Base-by-base conservation (phyloP, 2,797 vertebrate genomes). In the Agapornis canus region DNA sequence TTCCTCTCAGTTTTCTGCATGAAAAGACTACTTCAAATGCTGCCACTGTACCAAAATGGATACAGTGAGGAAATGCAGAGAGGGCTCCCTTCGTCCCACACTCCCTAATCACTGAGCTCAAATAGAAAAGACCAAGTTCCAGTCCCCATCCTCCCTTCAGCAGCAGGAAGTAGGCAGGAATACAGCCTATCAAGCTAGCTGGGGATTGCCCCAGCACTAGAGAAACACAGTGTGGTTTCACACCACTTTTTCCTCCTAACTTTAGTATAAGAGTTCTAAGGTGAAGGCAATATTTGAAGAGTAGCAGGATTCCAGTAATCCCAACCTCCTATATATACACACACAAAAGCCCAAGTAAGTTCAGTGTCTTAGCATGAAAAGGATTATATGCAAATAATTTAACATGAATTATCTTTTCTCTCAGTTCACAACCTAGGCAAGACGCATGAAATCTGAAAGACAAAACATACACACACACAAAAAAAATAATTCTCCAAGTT, bases 21-120 rank as follows among this genome's bases (percentile, higher is more conserved):
- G 75, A 94, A 85, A 49, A 61, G 64, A 88, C 85, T 88, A 86
- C 92, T 96, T 95, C 88, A 92, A 90, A 96, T 84, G 95, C 76
- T 79, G 83, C 56, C 90, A 92, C 82, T 78, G 90, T 47, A 96
- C 87, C 86, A 70, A 92, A 96, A 97, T 89, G 78, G 79, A 81
- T 92, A 75, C 72, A 86, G 4, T 63, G 49, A 90, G 78, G 91
- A 96, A 96, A 95, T 11, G 29, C 29, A 88, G 77, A 54, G 54
- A 85, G 60, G 29, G 54, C 49, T 78, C 59, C 89, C 72, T 84
- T 63, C 76, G 84, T 92, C 91, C 80, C 61, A 80, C 81, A 70
- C 66, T 81, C 43, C 31, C 59, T 1, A 2, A 5, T 32, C 60
- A 31, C 70, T 35, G 43, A 84, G 45, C 47, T 97, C 56, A 83